Base-by-base conservation (phyloP, 2,113 vertebrate species). In the Platichthys flesus region DNA sequence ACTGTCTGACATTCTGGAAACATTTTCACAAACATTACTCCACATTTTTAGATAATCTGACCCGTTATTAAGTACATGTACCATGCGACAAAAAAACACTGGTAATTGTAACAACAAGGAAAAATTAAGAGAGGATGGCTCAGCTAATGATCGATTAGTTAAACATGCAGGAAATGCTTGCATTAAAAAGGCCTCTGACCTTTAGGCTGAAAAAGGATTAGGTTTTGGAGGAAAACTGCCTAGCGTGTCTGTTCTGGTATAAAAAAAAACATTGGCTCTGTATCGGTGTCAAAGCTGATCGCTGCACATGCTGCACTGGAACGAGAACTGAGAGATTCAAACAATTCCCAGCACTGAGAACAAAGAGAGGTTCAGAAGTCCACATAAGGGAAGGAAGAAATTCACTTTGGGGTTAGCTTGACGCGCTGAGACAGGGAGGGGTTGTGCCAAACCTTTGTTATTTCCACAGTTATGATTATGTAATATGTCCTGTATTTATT, bases 401-500 rank as follows among this genome's bases (percentile, higher is more conserved):
- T 21, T 42, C 18, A 23, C 31, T 23, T 21, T 1, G 14, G 4
- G 8, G 31, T 61, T 31, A 59, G 57, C 28, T 54, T 51, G 12
- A 47, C 15, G 15, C 21, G 20, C 9, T 54, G 12, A 54, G n/a
- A n/a, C 21, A 9, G 42, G n/a, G n/a, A 40, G 12, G 4, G 40
- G 31, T 1, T 31, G 31, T 31, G 31, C 31, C 31, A 31, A 31
- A 31, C 31, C 31, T 7, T 31, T 31, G 31, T 31, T 31, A 7
- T 31, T 31, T 31, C 31, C 31, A 31, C 21, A 60, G 13, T 42
- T 31, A 54, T 59, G 56, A 86, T 79, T 74, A 65, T 79, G 67
- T 72, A 76, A 85, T 21, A 18, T 24, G 55, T 57, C 21, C 23
- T 57, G 20, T 57, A 55, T 76, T 69, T 59, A 63, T 66, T n/a